Base-by-base conservation (phyloP, 2,797 vertebrate species). In the Acanthurus leucopareius region DNA sequence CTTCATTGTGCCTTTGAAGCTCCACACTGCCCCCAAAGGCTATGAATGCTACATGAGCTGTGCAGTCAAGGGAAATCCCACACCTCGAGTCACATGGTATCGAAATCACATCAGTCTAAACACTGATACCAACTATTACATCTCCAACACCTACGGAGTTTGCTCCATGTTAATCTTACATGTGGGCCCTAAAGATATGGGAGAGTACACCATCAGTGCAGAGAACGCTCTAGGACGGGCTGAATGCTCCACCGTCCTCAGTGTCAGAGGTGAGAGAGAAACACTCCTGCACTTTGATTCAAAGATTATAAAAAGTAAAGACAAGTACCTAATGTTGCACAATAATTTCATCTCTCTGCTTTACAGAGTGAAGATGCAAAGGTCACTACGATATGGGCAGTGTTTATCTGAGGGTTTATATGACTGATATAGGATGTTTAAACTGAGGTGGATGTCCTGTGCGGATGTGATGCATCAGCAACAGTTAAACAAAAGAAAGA, bases 1-100 rank as follows among this genome's bases (percentile, higher is more conserved):
- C 3, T 96, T 98, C 89, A 91, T 96, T 0, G 96, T 96, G 17
- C 94, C 93, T 0, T 77, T 98, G 60, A 97, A 96, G 84, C 80
- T 93, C 0, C 97, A 96, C n/a, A 92, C 94, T 9, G 96, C 97
- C 62, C 95, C 95, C 1, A 89, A 75, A 0, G 97, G 97, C 70
- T 97, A 95, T 0, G 96, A 97, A 68, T 97, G 97, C 64, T 91
- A 73, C 42, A 97, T 98, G 96, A 98, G 94, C 90, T 98, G 97
- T 0, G 97, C 97, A 0, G 95, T 97, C 28, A 94, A 84, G n/a
- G 97, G 97, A 69, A 88, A 94, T 2, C 97, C 97, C 0, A 38
- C 60, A 1, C 97, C 97, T 1, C 94, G 85, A 0, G 58, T 98
- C 89, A 96, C 93, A 0, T 98, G 97, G 97, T 97, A 95, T 83